Conservation (phyloP, 2,797 vertebrate genomes). For the Microcaecilia unicolor region DNA sequence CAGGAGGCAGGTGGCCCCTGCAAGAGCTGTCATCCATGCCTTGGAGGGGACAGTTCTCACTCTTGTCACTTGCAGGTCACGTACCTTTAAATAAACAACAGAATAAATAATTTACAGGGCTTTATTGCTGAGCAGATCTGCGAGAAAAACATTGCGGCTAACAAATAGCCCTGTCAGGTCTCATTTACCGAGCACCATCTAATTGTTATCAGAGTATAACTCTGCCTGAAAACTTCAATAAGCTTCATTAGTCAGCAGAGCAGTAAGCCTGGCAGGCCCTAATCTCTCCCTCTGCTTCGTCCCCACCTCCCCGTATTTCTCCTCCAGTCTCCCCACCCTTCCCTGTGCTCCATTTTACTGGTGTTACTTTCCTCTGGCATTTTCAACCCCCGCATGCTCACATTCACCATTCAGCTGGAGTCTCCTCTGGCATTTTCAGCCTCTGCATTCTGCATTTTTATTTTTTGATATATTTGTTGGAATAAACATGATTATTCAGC, state of each 20-base stretch:
- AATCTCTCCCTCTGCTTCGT: too few species aligned
- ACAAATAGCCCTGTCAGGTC: conserved; percentile 75
- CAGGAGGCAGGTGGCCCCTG: background rate
- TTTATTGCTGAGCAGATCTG: conserved; percentile 47
- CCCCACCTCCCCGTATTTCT: too few species aligned
- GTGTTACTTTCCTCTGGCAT: too few species aligned
- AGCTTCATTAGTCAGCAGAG: conserved; percentile 48
- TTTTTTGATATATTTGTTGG: too few species aligned
- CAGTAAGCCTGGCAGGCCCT: too few species aligned
- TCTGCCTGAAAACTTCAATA: conserved; percentile 56
- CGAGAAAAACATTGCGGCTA: conserved; percentile 47
- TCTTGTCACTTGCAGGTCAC: conserved; percentile 35
- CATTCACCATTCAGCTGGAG: too few species aligned
- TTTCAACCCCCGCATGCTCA: too few species aligned
- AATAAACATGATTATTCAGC: too few species aligned
- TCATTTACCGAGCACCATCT: conserved; percentile 67
- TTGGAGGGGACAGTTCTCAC: conserved; percentile 38
- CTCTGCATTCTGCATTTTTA: too few species aligned
- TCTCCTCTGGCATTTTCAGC: too few species aligned
- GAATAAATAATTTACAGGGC: conserved; percentile 50
- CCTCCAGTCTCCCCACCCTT: too few species aligned
- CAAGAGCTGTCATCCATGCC: conserved; percentile 2
- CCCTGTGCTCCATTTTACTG: too few species aligned
- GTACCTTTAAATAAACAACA: conserved; percentile 51
- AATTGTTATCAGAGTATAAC: conserved; percentile 66